Percentiles rank a stretch among this genome's conserved stretches.
Evolutionary conservation across 2,113 vertebrate genomes (phyloP).

Genomic region (Prochilodus magdalenae): DNA sequence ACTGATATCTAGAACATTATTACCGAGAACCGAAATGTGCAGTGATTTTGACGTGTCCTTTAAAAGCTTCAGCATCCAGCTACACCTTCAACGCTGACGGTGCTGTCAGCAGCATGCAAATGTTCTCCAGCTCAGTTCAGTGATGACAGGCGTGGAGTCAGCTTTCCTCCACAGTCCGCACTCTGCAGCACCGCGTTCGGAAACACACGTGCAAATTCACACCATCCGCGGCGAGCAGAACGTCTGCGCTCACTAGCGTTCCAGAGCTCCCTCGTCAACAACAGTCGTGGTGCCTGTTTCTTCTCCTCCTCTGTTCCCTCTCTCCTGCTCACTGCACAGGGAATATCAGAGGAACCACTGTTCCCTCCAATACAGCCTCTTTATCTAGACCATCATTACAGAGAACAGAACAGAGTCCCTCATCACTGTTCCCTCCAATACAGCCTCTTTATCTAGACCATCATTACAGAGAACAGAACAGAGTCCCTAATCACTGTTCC

Average conservation of each 20-base stretch:
- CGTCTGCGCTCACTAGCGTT: neutral
- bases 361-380: too few relatives aligned
- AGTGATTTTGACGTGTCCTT: neutral
- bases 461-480: too few relatives aligned
- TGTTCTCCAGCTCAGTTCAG: neutral
- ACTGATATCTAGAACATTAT: too few relatives aligned
- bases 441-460: too few relatives aligned
- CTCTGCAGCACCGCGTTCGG: neutral
- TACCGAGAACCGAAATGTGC: too few relatives aligned
- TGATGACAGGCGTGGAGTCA: neutral
- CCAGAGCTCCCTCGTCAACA: neutral
- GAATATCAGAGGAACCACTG: too few relatives aligned
- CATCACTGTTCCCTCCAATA: too few relatives aligned
- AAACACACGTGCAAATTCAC: neutral
- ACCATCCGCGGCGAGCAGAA: neutral
- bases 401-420: too few relatives aligned
- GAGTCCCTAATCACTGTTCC: too few relatives aligned
- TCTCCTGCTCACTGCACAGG: neutral
- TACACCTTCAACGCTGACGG: neutral
- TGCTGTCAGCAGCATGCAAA: neutral
- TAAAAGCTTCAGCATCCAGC: neutral
- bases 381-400: too few relatives aligned
- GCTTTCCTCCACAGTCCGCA: neutral
- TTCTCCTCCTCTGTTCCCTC: neutral
- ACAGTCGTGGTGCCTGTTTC: neutral